These are phyloP conservation scores for Magallana gigas DNA, from an alignment of 1,140 invertebrate genomes.

Conservation along the genomic window DNA sequence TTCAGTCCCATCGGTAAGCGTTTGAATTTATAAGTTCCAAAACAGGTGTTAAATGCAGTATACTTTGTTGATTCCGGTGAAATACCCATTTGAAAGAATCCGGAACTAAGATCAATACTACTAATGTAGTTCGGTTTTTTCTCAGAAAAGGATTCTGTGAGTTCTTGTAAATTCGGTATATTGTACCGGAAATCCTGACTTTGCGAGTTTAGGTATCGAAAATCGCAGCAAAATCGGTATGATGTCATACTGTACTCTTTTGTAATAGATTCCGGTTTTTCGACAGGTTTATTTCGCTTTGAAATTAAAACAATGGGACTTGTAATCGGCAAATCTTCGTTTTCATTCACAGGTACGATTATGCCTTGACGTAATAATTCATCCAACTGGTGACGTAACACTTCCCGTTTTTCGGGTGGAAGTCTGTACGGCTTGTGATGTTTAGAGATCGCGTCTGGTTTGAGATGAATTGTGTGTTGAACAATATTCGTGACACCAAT, in stretches of 20 bases:
- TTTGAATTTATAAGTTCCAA: no score
- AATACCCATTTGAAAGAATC: background rate
- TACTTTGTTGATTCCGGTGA: no score
- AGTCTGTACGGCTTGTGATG: conserved; percentile 48
- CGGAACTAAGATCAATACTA: conserved; percentile 48
- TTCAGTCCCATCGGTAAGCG: no score
- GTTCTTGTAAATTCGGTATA: conserved; percentile 48
- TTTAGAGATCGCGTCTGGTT: conserved; percentile 22
- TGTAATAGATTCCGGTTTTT: background rate
- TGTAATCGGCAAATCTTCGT: conserved; percentile 49
- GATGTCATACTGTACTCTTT: conserved; percentile 39
- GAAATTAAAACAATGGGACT: conserved; percentile 51
- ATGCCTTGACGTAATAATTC: conserved; percentile 51
- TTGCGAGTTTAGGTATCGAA: conserved; percentile 51
- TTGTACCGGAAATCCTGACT: background rate
- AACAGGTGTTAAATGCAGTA: no score
- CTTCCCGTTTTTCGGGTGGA: conserved; percentile 46
- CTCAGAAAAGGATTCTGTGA: conserved; percentile 49
- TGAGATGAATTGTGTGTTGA: conserved; percentile 45
- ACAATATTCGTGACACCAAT: conserved; percentile 46
- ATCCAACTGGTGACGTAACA: conserved; percentile 46
- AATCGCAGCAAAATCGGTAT: conserved; percentile 52
- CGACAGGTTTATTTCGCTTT: conserved; percentile 36
- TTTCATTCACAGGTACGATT: conserved; percentile 49
- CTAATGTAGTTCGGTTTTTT: conserved; percentile 49